These are phyloP conservation scores for Wiebesia pumilae DNA, from an alignment of 1,140 invertebrate species.

Conservation along the genomic window DNA sequence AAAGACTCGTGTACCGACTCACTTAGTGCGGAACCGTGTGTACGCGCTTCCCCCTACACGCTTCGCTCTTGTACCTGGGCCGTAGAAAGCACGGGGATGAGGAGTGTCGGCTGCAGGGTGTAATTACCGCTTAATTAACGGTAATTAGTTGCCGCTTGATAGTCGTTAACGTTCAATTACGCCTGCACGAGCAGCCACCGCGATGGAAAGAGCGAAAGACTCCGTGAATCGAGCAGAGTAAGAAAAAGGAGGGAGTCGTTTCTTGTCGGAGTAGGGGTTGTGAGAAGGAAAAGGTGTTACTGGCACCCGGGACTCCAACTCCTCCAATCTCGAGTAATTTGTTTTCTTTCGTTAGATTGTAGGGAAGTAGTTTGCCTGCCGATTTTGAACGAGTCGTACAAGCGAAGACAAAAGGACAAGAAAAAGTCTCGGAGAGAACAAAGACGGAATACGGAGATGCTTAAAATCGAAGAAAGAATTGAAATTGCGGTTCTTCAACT, in stretches of 20 bases:
- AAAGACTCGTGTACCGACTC: background rate
- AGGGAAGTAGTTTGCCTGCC: background rate
- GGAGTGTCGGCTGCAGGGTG: slow-evolving; percentile 55
- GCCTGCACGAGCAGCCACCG: slow-evolving; percentile 17
- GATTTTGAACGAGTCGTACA: background rate
- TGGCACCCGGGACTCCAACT: background rate
- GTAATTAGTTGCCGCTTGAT: slow-evolving; percentile 62
- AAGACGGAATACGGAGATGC: too few species aligned
- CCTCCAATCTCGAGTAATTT: background rate
- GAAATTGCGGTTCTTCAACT: background rate
- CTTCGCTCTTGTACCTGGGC: slow-evolving; percentile 1
- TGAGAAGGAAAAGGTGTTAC: background rate
- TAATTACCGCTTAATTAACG: slow-evolving; percentile 64
- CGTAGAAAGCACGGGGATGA: background rate
- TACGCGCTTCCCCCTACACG: background rate
- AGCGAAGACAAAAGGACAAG: background rate
- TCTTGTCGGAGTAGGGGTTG: background rate
- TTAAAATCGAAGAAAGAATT: background rate
- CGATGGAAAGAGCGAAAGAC: background rate
- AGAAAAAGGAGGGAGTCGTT: background rate
- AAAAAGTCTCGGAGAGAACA: too few species aligned
- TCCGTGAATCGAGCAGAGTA: background rate
- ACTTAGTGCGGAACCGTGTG: background rate
- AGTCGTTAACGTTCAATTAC: slow-evolving; percentile 64
- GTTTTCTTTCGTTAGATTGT: slow-evolving; percentile 9